Percentiles rank a stretch among this genome's conserved stretches.
phyloP scores from a whole-genome alignment of 2,888 invertebrate genomes.

The Exocentrus adspersus region DNA sequence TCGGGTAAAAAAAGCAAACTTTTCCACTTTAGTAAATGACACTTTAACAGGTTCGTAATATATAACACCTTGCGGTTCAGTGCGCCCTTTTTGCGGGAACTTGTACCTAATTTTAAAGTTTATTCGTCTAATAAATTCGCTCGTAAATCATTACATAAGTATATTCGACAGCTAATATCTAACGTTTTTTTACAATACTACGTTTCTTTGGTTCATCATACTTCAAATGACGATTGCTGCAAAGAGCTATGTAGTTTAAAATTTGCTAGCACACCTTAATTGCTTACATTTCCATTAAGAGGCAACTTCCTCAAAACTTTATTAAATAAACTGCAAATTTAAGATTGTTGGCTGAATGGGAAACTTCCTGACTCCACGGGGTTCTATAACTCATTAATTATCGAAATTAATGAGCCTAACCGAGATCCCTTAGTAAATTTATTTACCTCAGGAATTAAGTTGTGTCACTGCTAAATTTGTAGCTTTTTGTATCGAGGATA shows the following conservation, averaged over 20 bases:
- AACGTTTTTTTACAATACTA: too few species aligned
- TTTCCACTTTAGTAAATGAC: not conserved
- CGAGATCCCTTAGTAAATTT: constrained; percentile 8
- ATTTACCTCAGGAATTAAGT: constrained; percentile 6
- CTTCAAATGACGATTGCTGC: too few species aligned
- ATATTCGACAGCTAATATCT: too few species aligned
- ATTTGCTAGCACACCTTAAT: constrained; percentile 13
- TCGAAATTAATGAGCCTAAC: constrained; percentile 16
- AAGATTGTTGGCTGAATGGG: constrained; percentile 6
- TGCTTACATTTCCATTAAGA: constrained; percentile 17
- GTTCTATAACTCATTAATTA: constrained; percentile 23
- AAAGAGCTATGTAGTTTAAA: too few species aligned
- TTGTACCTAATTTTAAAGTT: not conserved
- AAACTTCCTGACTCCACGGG: constrained; percentile 16
- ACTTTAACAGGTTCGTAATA: not conserved
- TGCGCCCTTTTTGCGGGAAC: not conserved
- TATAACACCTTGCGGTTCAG: not conserved
- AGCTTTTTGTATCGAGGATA: not conserved
- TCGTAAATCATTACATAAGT: not conserved
- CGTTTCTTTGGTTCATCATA: too few species aligned
- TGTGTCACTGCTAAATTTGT: not conserved
- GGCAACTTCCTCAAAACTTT: not conserved
- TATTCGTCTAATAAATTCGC: not conserved
- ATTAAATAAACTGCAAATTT: constrained; percentile 22
- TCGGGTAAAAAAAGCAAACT: not conserved